These are phyloP conservation scores for Geococcyx californianus DNA, from an alignment of 2,113 vertebrate genomes.

Conservation along the genomic window DNA sequence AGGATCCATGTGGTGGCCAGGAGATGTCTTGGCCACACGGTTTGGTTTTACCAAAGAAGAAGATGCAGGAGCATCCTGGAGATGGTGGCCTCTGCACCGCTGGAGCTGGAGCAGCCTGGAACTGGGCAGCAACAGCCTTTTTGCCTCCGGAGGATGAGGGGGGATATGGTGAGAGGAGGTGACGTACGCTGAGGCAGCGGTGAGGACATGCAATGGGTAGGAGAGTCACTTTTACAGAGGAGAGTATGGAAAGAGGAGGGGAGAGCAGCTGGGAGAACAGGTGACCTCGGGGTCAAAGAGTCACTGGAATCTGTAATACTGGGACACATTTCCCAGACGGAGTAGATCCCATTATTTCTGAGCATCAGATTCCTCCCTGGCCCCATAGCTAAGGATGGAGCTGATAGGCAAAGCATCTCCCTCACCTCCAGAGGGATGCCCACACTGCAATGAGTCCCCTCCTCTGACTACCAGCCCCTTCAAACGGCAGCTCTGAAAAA, in stretches of 20 bases:
- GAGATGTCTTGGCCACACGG: too few relatives aligned
- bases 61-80: too few relatives aligned
- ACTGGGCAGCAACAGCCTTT: too few relatives aligned
- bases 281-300: background rate
- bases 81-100: too few relatives aligned
- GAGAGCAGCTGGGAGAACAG: background rate
- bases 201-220: too few relatives aligned
- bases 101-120: too few relatives aligned
- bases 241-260: background rate
- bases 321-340: background rate
- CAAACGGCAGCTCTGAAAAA: background rate
- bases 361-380: background rate
- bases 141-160: too few relatives aligned
- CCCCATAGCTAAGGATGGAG: background rate
- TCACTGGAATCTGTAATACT: background rate
- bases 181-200: too few relatives aligned
- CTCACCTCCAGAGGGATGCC: background rate
- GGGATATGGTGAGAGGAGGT: too few relatives aligned
- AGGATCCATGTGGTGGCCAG: too few relatives aligned
- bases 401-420: background rate
- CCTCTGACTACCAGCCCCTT: background rate
- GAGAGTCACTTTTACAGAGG: too few relatives aligned
- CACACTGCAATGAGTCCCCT: background rate
- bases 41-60: too few relatives aligned
- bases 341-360: background rate